Conservation (phyloP, 2,797 vertebrate genomes). For the Poeciliopsis gracilis region DNA sequence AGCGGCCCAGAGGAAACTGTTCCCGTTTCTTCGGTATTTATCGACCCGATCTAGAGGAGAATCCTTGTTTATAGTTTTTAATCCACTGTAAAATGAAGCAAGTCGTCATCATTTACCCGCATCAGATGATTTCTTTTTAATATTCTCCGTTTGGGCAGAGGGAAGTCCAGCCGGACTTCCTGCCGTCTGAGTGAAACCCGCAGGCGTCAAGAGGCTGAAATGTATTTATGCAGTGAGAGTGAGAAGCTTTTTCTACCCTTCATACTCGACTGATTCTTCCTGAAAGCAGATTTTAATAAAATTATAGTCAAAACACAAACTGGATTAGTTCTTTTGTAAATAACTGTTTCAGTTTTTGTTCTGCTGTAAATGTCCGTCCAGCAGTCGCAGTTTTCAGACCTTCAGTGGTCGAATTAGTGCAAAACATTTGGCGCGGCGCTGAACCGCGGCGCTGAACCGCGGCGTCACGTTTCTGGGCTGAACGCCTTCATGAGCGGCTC, state of each 20-base stretch:
- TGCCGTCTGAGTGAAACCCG: slow-evolving; percentile 11
- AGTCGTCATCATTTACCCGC: slow-evolving; percentile 11
- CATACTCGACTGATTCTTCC: slow-evolving; percentile 73
- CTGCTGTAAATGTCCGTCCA: background rate
- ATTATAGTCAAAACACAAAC: slow-evolving; percentile 57
- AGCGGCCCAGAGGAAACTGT: slow-evolving; percentile 14
- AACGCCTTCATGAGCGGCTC: slow-evolving; percentile 84
- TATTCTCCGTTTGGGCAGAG: background rate
- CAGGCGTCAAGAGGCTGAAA: slow-evolving; percentile 39
- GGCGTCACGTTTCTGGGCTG: slow-evolving; percentile 58
- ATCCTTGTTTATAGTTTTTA: slow-evolving; percentile 26
- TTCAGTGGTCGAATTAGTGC: background rate
- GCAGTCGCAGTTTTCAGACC: background rate
- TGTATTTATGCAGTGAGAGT: slow-evolving; percentile 60
- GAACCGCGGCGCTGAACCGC: background rate
- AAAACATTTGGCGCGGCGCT: background rate
- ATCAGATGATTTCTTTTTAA: slow-evolving; percentile 6
- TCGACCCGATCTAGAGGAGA: slow-evolving; percentile 3
- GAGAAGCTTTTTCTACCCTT: slow-evolving; percentile 74
- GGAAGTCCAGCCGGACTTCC: background rate
- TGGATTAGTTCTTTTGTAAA: background rate
- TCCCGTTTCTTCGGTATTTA: slow-evolving; percentile 33
- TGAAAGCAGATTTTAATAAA: slow-evolving; percentile 81
- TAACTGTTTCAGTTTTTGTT: background rate
- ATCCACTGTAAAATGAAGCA: slow-evolving; percentile 22